These are phyloP conservation scores for Malurus alboscapulatus DNA, from an alignment of 2,113 vertebrate species.

Conservation along the genomic window DNA sequence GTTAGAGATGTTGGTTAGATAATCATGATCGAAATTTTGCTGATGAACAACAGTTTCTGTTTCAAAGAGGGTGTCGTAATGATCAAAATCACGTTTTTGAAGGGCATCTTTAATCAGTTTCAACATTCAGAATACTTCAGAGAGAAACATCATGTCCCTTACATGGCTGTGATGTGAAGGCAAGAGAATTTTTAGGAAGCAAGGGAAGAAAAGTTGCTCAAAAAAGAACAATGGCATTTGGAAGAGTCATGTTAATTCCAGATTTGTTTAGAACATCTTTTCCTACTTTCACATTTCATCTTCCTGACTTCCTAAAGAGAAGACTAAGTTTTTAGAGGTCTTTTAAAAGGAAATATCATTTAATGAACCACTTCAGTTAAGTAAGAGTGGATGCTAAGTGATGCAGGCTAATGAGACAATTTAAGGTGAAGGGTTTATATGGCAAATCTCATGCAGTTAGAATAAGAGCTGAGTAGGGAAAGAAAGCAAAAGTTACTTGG, in stretches of 20 bases:
- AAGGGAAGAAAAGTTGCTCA: background rate
- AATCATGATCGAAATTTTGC: background rate
- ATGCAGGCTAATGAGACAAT: slow-evolving; percentile 7
- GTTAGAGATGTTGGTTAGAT: background rate
- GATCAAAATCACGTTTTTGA: background rate
- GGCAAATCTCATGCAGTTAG: background rate
- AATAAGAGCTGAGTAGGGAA: background rate
- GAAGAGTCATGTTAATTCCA: background rate
- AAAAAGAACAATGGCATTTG: background rate
- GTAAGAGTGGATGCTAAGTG: background rate
- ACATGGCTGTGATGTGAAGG: background rate
- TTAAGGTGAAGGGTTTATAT: background rate
- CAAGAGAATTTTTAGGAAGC: background rate
- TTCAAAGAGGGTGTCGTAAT: background rate
- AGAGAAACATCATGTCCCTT: background rate
- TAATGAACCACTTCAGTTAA: slow-evolving; percentile 10
- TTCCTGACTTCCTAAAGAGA: background rate
- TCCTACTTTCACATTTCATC: background rate
- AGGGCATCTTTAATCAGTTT: background rate
- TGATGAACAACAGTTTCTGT: background rate
- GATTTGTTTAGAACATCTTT: background rate
- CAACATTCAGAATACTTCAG: background rate
- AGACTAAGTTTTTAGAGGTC: background rate
- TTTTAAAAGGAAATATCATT: background rate
- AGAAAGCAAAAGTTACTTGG: background rate